Evolutionary conservation across 2,888 invertebrate genomes (phyloP).

Genomic region (Zaprionus lineosus): DNA sequence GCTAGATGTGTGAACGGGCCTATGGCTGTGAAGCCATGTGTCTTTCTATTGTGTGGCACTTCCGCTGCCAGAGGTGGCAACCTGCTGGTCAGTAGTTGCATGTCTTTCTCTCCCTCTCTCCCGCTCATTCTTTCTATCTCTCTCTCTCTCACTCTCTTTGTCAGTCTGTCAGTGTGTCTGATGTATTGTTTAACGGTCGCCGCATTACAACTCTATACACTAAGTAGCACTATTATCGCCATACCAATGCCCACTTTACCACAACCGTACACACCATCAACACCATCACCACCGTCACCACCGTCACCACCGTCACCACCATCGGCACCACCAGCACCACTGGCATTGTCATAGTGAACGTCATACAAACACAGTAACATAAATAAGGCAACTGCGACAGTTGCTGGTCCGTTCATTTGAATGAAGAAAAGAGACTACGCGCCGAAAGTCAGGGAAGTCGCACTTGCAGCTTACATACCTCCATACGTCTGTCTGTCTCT

Average conservation of each 20-base stretch:
- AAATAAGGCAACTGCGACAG: slow-evolving; percentile 53
- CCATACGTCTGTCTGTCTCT: not conserved
- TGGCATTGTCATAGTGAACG: slow-evolving; percentile 9
- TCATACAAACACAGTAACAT: slow-evolving; percentile 57
- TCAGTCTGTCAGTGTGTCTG: slow-evolving; percentile 6
- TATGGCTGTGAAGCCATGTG: slow-evolving; percentile 23
- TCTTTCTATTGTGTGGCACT: slow-evolving; percentile 52
- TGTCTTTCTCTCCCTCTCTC: slow-evolving; percentile 17
- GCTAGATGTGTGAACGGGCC: not conserved
- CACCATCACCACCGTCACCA: no score
- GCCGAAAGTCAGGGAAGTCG: slow-evolving; percentile 17
- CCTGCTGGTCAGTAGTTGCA: slow-evolving; percentile 35
- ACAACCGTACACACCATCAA: not conserved
- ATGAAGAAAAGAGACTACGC: not conserved
- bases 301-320: slow-evolving; percentile 1
- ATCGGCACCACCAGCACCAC: not conserved
- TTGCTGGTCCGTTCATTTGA: slow-evolving; percentile 39
- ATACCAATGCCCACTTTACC: not conserved
- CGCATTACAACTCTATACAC: slow-evolving; percentile 35
- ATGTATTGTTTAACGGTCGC: slow-evolving; percentile 50
- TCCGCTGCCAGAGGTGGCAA: slow-evolving; percentile 50
- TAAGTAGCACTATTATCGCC: slow-evolving; percentile 54
- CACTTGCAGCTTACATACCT: slow-evolving; percentile 15
- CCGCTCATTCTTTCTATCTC: not conserved
- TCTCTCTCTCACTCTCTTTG: not conserved